Evolutionary conservation across 1,140 invertebrate genomes (phyloP).

Genomic region (Teleogryllus occipitalis): DNA sequence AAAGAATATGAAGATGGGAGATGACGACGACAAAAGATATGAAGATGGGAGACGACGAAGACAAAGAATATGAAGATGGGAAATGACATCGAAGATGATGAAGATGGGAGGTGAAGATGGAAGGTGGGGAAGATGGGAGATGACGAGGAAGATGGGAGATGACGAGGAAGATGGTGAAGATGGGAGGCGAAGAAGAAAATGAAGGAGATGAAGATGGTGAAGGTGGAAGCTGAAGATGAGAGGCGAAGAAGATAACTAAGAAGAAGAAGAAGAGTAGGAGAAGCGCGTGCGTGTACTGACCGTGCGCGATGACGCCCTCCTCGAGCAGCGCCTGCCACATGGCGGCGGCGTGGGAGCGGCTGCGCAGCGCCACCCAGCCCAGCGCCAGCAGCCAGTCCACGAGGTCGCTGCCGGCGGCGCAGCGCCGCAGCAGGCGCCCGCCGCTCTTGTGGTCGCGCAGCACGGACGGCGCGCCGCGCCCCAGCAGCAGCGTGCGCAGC

Average conservation of each 20-base stretch:
- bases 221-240: no score
- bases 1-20: background rate
- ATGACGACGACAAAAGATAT: background rate
- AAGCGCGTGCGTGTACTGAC: conserved; percentile 38
- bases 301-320: conserved; percentile 69
- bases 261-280: no score
- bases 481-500: conserved; percentile 56
- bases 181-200: no score
- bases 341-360: conserved; percentile 62
- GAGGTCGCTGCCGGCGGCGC: conserved; percentile 46
- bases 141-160: no score
- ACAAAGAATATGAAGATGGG: background rate
- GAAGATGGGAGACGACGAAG: background rate
- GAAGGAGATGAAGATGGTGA: no score
- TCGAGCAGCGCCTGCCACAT: conserved; percentile 83
- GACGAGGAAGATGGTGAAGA: no score
- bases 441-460: conserved; percentile 51
- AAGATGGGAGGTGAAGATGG: no score
- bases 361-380: conserved; percentile 42
- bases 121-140: no score
- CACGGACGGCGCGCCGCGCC: conserved; percentile 41
- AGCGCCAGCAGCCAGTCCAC: conserved; percentile 60
- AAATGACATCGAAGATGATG: background rate
- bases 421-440: conserved; percentile 46
- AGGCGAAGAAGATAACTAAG: no score